Base-by-base conservation (phyloP, 2,797 vertebrate genomes). In the Spea hammondii region DNA sequence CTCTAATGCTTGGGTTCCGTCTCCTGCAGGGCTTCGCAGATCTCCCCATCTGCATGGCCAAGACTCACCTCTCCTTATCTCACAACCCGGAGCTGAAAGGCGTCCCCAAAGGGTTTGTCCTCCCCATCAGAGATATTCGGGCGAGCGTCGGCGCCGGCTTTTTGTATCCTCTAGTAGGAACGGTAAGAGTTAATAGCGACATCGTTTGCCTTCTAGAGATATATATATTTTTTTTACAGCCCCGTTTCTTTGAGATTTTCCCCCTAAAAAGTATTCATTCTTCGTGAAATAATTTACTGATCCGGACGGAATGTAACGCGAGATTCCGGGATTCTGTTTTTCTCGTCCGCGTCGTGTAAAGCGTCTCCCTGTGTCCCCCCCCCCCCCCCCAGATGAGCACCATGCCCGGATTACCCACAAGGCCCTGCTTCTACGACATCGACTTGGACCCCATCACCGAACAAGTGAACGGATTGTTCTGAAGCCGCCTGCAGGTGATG, bases 371-470 rank as follows among this genome's bases (percentile, higher is more conserved):
- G 2, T 32, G 32, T 11, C 51, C 51, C 51, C 51, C 51, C 51
- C 51, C 51, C 51, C 51, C 14, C 59, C n/a, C 79, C 3, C 45
- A 98, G 98, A 99, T 99, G 96, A 97, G 95, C 72, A 99, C 98
- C 0, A 99, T 99, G 91, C 98, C 98, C 4, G 98, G 98, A 53
- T 93, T 99, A 78, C 97, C 98, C 68, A 99, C 97, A 5, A 93
- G 98, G 71, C 98, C 98, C 46, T 99, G 97, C 86, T 99, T 99
- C 92, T 99, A 98, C 64, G 98, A 99, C 79, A 98, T 99, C 67
- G 96, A 99, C 86, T 91, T 99, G 84, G 94, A 99, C 83, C 94
- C 98, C 4, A 90, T 90, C 79, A 96, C 95, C 0, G 95, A 96
- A 82, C 92, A 94, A 85, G 93, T 99, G 83, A 93, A 92, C 0